Conservation (phyloP, 2,113 vertebrate species). For the Neomonachus schauinslandi region DNA sequence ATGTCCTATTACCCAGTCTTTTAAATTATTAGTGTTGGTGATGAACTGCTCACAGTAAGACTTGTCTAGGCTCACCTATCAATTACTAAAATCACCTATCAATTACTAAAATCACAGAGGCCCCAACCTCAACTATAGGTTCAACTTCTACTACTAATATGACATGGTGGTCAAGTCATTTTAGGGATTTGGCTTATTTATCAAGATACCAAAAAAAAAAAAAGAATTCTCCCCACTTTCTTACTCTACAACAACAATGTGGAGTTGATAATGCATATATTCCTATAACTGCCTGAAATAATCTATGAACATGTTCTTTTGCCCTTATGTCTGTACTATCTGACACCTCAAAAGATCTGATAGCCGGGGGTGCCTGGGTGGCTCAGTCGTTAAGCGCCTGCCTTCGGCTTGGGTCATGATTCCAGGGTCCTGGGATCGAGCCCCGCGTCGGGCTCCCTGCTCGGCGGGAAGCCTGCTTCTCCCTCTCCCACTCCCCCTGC, state of each 20-base stretch:
- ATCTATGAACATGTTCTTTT: not conserved
- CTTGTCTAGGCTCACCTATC: constrained; percentile 9
- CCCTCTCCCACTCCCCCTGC: no score
- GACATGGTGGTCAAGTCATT: not conserved
- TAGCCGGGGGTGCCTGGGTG: no score
- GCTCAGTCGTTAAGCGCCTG: no score
- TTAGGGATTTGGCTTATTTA: not conserved
- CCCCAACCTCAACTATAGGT: not conserved
- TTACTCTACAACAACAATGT: not conserved
- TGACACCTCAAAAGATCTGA: not conserved
- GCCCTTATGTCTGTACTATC: not conserved
- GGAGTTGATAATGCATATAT: not conserved
- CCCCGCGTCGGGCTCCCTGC: no score
- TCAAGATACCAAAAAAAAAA: not conserved
- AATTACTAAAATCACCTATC: not conserved
- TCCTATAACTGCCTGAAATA: not conserved
- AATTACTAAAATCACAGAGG: not conserved
- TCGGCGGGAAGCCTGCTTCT: no score
- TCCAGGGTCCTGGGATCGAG: no score
- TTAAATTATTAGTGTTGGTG: constrained; percentile 47
- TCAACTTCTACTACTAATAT: not conserved
- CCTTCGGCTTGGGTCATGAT: no score
- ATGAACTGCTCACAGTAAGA: not conserved
- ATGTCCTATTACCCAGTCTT: not conserved
- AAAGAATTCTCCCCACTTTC: not conserved